Base-by-base conservation (phyloP, 2,797 vertebrate species). In the Leptoclinus maculatus region DNA sequence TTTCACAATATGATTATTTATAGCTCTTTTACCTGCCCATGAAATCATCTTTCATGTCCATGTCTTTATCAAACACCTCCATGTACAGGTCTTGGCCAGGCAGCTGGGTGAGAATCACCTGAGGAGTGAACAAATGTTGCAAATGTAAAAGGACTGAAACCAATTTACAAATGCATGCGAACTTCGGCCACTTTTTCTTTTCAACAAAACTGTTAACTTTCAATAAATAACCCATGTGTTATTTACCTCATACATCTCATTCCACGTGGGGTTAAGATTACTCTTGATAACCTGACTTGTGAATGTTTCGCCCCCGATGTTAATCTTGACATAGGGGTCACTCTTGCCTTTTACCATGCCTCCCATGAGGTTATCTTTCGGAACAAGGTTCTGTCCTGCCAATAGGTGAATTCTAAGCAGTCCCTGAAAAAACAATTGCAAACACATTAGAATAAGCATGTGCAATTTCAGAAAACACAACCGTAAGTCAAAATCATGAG, bases 1-100 rank as follows among this genome's bases (percentile, higher is more conserved):
- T 60, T 12, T 39, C 4, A 73, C 10, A 1, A 66, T 7, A 25
- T 0, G 23, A 38, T 65, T 13, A 58, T 34, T 7, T 1, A 3
- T 5, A 45, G 71, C 78, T 89, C 95, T 10, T 49, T 14, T 82
- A 94, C 97, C 97, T 96, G 84, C 97, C 97, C 95, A 99, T 95
- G 92, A 97, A 98, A 78, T 99, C 97, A 60, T 99, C 97, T 85
- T 97, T 97, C 92, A 94, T 92, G 83, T 98, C 97, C 76, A 99
- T 92, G 90, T 98, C 97, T 92, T 97, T 98, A 86, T 99, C 97
- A 60, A 96, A 96, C 63, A 98, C 80, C 36, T 97, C 96, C 60
- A 97, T 68, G 19, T 96, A 93, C 43, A 98, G 88, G 13, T 97
- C 97, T 90, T 99, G 97, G 73, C 97, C 97, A 7, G 96, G 96